These are phyloP conservation scores for Galaxea fascicularis DNA, from an alignment of 92 coral and sea anemone genomes.

Conservation along the genomic window DNA sequence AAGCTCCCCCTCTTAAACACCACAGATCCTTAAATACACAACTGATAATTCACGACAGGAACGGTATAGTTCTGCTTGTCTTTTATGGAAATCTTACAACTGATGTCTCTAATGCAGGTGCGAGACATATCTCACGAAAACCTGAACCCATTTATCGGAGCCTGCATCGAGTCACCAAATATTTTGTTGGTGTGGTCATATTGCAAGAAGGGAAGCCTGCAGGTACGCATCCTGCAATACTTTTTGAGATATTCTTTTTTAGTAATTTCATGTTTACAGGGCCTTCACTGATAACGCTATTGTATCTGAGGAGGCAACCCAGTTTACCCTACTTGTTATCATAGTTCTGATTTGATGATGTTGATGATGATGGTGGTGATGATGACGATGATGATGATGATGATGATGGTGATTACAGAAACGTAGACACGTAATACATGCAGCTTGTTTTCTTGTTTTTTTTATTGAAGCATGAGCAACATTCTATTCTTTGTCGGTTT, in stretches of 20 bases:
- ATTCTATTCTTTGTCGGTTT: no score
- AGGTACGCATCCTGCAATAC: conserved; percentile 27
- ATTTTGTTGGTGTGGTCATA: conserved; percentile 82
- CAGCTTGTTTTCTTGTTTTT: not conserved
- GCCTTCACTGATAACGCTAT: no score
- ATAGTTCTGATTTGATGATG: no score
- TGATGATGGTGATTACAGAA: not conserved
- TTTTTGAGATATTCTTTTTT: no score
- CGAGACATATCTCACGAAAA: conserved; percentile 83
- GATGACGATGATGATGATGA: no score
- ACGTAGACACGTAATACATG: not conserved
- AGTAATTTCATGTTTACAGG: not conserved
- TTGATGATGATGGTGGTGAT: no score
- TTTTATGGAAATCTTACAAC: not conserved
- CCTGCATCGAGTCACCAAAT: conserved; percentile 89
- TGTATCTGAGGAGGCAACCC: no score
- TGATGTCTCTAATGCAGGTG: conserved; percentile 44
- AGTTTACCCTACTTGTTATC: no score
- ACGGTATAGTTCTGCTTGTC: not conserved
- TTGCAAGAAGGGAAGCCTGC: conserved; percentile 85
- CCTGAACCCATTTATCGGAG: conserved; percentile 85
- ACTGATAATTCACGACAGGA: no score
- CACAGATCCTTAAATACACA: no score
- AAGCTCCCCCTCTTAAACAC: no score
- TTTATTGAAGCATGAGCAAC: no score